Percentiles rank a stretch among this genome's conserved stretches.
Conservation (phyloP, 2,113 vertebrate species). For the Helogale parvula region DNA sequence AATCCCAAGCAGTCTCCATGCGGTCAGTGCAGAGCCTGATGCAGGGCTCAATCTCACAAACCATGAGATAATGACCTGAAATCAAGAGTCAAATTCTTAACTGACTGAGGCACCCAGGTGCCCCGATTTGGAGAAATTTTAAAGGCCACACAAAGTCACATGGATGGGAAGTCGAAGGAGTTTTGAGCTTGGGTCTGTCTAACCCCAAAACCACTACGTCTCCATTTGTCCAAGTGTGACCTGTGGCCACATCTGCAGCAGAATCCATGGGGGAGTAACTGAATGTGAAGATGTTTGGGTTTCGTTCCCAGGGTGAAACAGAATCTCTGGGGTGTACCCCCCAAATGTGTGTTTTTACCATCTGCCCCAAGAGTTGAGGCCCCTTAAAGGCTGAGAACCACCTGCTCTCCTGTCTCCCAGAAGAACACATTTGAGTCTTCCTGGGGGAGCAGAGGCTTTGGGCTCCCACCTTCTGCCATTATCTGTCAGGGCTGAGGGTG, state of each 20-base stretch:
- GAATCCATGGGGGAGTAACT: neutral
- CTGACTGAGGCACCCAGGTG: too few relatives aligned
- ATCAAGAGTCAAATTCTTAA: too few relatives aligned
- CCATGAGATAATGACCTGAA: too few relatives aligned
- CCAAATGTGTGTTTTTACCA: neutral
- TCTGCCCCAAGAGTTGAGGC: neutral
- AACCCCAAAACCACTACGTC: neutral
- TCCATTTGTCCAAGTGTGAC: neutral
- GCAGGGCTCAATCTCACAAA: too few relatives aligned
- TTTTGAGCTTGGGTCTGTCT: slow-evolving; percentile 17
- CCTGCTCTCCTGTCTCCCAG: neutral
- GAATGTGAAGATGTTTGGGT: neutral
- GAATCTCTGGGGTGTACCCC: neutral
- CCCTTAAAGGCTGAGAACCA: neutral
- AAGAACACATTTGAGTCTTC: neutral
- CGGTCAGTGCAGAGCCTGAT: too few relatives aligned
- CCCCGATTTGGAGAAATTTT: neutral
- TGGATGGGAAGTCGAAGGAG: neutral
- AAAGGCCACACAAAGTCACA: neutral
- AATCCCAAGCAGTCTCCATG: too few relatives aligned
- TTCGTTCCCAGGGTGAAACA: neutral
- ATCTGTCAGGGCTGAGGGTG: neutral
- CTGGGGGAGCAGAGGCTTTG: neutral
- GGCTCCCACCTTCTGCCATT: neutral
- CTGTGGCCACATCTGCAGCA: neutral